These are phyloP conservation scores for Wasmannia auropunctata DNA, from an alignment of 1,140 invertebrate species.

Conservation along the genomic window DNA sequence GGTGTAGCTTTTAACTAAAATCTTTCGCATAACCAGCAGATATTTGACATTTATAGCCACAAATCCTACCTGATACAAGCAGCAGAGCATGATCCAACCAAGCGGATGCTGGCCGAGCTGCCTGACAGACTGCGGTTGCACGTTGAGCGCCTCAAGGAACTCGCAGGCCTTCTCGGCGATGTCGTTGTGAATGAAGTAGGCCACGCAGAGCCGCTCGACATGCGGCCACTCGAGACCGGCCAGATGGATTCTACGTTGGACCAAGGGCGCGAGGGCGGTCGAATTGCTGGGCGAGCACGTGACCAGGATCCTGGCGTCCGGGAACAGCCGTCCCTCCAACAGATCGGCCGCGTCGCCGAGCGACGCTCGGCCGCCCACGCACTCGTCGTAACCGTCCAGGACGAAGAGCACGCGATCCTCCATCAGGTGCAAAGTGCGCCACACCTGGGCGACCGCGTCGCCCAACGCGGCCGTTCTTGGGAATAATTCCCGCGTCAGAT, in stretches of 20 bases:
- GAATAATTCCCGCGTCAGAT: constrained; percentile 85
- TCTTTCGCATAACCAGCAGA: neutral
- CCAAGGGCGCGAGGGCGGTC: constrained; percentile 78
- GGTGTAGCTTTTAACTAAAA: neutral
- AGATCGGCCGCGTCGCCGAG: constrained; percentile 85
- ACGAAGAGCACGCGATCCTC: constrained; percentile 86
- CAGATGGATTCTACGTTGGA: constrained; percentile 84
- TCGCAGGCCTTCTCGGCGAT: constrained; percentile 80
- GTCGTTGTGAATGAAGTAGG: constrained; percentile 85
- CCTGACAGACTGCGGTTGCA: constrained; percentile 78
- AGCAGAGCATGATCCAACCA: constrained; percentile 86
- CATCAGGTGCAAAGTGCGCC: constrained; percentile 83
- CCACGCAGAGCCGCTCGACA: constrained; percentile 84
- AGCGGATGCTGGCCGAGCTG: constrained; percentile 85
- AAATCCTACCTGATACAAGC: constrained; percentile 82
- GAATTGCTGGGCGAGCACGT: constrained; percentile 83
- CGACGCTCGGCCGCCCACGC: constrained; percentile 79
- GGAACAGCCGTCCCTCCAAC: constrained; percentile 86
- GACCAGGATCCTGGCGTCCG: constrained; percentile 86
- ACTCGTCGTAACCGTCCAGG: constrained; percentile 86
- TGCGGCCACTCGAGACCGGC: constrained; percentile 86
- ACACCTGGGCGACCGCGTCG: constrained; percentile 79
- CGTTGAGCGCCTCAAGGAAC: constrained; percentile 77
- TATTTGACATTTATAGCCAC: neutral
- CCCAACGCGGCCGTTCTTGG: constrained; percentile 76